A percentile compares a stretch with the other conserved stretches of the same genome.
phyloP scores from a whole-genome alignment of 2,888 invertebrate species.

The Lycocerus yunnanus region DNA sequence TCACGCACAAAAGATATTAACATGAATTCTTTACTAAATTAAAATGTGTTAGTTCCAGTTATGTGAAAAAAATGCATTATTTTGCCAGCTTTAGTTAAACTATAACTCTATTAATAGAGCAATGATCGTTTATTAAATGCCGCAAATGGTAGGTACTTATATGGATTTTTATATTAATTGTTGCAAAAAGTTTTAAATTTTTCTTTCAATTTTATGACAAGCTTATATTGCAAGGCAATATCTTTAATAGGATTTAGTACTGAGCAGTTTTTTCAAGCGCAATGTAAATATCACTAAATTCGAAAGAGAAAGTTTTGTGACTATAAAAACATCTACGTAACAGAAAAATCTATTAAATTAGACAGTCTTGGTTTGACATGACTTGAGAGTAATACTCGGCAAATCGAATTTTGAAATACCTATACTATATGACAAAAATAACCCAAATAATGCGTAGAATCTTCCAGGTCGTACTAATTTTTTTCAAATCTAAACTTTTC shows the following conservation, averaged over 20 bases:
- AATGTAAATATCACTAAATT: neutral
- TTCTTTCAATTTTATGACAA: neutral
- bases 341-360: neutral
- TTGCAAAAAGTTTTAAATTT: neutral
- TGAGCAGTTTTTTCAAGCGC: neutral
- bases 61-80: neutral
- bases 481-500: too few relatives aligned
- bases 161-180: too few relatives aligned
- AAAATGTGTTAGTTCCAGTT: slow-evolving; percentile 5
- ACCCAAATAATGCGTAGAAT: neutral
- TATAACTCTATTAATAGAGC: neutral
- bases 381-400: neutral
- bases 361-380: neutral
- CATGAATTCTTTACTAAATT: slow-evolving; percentile 7
- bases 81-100: neutral
- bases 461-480: too few relatives aligned
- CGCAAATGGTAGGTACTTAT: neutral
- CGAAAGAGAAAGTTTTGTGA: neutral
- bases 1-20: slow-evolving; percentile 19
- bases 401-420: neutral
- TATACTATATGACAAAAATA: neutral
- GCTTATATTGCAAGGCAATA: neutral
- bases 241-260: neutral
- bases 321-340: neutral
- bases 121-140: too few relatives aligned